Evolutionary conservation across 2,113 vertebrate genomes (phyloP), one percentile per base, ranked within the genome.

Genomic region (Perca flavescens): DNA sequence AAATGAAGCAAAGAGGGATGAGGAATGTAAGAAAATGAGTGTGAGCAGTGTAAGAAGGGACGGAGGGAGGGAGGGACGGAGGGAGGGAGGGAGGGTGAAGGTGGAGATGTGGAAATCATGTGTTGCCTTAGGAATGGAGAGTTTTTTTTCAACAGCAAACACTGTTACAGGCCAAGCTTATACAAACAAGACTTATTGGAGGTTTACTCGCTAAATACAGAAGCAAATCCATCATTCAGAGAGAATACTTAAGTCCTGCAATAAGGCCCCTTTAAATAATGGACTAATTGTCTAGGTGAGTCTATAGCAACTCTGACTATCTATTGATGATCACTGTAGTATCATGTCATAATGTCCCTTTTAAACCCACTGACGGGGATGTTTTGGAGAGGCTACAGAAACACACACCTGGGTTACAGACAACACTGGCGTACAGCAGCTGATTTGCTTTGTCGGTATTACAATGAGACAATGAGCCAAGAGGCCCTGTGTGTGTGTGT

Each of bases 331-430:
- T 73, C 21, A 0, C 21, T 34, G 61, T 16, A 22, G 71, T 62
- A 63, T 74, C 60, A 40, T 64, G 72, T 85, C 76, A 61, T 31
- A 36, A 61, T 36, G 50, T 66, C 50, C 53, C 79, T 72, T 68
- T 84, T 46, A 70, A 56, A 66, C 46, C 31, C 74, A 36, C 61
- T 54, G 82, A 85, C 69, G 71, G 75, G 74, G 73, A 86, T 83
- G 83, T 78, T 89, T 85, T 88, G 80, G 84, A 89, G 63, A 71
- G 25, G 31, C 67, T 62, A 78, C 84, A 80, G 77, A 79, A 86
- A 86, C 85, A 85, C 85, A 91, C 93, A 92, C 91, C 90, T 91
- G 91, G 85, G 86, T 84, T 82, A 89, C 49, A 85, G 86, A 87
- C 85, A 69, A 53, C 77, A 90, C 79, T 80, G 80, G 86, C 70